A percentile compares a stretch with the other conserved stretches of the same genome.
These are phyloP conservation scores for Hozukius guyotensis DNA, from an alignment of 2,797 vertebrate genomes.

Conservation along the genomic window DNA sequence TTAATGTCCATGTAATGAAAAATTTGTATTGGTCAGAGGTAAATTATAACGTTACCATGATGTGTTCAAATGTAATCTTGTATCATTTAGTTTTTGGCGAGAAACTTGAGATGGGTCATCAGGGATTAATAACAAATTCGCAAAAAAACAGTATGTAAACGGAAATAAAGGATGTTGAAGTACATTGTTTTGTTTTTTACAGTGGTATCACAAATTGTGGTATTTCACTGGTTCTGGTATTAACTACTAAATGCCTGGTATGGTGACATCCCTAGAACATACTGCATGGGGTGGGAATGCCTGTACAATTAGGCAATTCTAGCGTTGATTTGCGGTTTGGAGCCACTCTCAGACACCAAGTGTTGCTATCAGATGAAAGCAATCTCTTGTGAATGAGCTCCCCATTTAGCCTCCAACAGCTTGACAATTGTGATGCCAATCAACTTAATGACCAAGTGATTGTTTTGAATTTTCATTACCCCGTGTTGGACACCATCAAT, in stretches of 20 bases:
- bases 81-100: not conserved
- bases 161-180: too few species aligned
- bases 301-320: not conserved
- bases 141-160: too few species aligned
- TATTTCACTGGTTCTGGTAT: not conserved
- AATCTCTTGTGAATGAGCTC: constrained; percentile 84
- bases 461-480: constrained; percentile 87
- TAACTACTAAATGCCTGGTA: not conserved
- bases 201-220: not conserved
- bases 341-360: constrained; percentile 27
- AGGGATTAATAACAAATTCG: not conserved
- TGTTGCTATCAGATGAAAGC: constrained; percentile 72
- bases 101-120: not conserved
- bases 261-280: too few species aligned
- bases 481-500: constrained; percentile 91
- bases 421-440: constrained; percentile 91
- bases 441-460: constrained; percentile 89
- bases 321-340: not conserved
- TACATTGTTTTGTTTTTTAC: too few species aligned
- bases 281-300: not conserved
- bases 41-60: not conserved
- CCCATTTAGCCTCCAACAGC: constrained; percentile 86
- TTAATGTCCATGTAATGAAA: too few species aligned
- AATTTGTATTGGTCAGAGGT: too few species aligned
- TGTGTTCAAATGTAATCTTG: not conserved